Percentiles rank a stretch among this genome's conserved stretches.
Evolutionary conservation across 2,888 invertebrate species (phyloP).

Genomic region (Gasteruption jaculator): DNA sequence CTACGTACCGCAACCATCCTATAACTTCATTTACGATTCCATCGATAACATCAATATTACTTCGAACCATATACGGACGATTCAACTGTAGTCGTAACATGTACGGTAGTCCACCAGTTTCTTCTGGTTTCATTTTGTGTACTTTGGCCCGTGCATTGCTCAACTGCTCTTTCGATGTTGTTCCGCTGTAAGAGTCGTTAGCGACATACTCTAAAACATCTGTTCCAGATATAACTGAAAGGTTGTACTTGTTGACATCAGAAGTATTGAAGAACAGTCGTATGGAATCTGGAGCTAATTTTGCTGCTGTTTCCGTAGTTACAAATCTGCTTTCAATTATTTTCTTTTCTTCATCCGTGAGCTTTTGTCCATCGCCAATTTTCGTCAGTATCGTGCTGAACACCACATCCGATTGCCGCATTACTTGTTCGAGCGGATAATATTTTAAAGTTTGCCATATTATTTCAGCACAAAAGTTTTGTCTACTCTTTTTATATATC

Average conservation of each 20-base stretch:
- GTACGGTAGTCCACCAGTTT: slow-evolving; percentile 26
- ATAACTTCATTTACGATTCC: slow-evolving; percentile 35
- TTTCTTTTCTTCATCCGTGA: slow-evolving; percentile 24
- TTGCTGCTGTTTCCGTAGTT: slow-evolving; percentile 26
- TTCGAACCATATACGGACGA: slow-evolving; percentile 27
- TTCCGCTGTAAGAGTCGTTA: no score
- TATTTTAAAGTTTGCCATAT: slow-evolving; percentile 38
- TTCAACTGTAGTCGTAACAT: slow-evolving; percentile 21
- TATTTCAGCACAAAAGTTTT: slow-evolving; percentile 27
- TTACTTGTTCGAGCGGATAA: slow-evolving; percentile 35
- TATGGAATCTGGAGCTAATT: slow-evolving; percentile 28
- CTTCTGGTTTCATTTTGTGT: slow-evolving; percentile 23
- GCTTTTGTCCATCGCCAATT: slow-evolving; percentile 32
- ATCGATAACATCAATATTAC: slow-evolving; percentile 36
- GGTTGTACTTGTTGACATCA: slow-evolving; percentile 35
- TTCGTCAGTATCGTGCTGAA: slow-evolving; percentile 39
- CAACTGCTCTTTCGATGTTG: no score
- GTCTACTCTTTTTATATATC: slow-evolving; percentile 32
- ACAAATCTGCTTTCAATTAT: slow-evolving; percentile 33
- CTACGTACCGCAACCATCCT: slow-evolving; percentile 3
- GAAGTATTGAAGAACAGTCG: slow-evolving; percentile 32
- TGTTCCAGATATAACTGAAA: slow-evolving; percentile 14
- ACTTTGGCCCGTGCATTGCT: slow-evolving; percentile 20
- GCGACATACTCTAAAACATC: no score
- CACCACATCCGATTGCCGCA: slow-evolving; percentile 37